Evolutionary conservation across 2,113 vertebrate genomes (phyloP).

Genomic region (Clupea harengus): DNA sequence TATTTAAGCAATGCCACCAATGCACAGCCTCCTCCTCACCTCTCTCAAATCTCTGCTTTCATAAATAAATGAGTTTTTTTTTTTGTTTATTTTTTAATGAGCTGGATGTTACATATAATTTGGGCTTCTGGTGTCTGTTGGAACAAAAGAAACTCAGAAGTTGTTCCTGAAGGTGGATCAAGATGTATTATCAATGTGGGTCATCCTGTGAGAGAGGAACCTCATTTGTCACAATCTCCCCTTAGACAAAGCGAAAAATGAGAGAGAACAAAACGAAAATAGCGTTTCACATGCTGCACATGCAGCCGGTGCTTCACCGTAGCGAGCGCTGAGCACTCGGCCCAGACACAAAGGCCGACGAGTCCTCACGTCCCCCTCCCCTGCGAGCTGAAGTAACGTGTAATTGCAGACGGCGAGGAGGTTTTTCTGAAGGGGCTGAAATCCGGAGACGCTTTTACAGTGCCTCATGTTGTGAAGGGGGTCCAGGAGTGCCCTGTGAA

Average conservation of each 20-base stretch:
- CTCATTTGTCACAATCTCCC: neutral
- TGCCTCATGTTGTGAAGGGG: constrained; percentile 37
- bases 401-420: neutral
- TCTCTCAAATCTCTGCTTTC: neutral
- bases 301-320: neutral
- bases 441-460: constrained; percentile 48
- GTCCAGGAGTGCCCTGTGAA: constrained; percentile 20
- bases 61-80: neutral
- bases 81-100: neutral
- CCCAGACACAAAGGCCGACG: neutral
- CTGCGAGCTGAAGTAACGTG: neutral
- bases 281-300: neutral
- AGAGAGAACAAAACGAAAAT: neutral
- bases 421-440: constrained; percentile 24
- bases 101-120: neutral
- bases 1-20: constrained; percentile 64
- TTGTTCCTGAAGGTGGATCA: neutral
- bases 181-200: neutral
- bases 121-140: neutral
- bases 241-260: no score
- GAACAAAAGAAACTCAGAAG: neutral
- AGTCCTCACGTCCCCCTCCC: neutral
- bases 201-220: neutral
- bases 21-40: constrained; percentile 24
- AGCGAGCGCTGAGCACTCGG: neutral